Evolutionary conservation across 2,888 invertebrate species (phyloP).

Genomic region (Drosophila limbata): DNA sequence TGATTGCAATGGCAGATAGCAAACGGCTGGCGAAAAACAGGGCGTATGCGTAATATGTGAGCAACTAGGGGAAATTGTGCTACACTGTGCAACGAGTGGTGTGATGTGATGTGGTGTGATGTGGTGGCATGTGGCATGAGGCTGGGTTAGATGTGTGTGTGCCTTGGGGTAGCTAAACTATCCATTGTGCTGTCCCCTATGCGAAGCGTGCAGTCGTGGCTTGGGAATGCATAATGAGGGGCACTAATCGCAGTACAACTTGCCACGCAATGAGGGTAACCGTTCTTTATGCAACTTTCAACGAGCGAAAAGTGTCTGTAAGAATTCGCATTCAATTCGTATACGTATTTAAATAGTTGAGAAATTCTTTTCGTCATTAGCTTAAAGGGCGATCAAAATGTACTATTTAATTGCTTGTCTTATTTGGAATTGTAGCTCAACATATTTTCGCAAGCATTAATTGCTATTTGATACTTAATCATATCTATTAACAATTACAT

Average conservation of each 20-base stretch:
- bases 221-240: conserved; percentile 58
- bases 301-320: conserved; percentile 14
- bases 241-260: conserved; percentile 50
- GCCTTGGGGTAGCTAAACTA: conserved; percentile 28
- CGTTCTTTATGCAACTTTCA: conserved; percentile 39
- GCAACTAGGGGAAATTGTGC: conserved; percentile 24
- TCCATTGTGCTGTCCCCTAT: conserved; percentile 44
- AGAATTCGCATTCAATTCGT: conserved; percentile 32
- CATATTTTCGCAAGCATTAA: conserved; percentile 16
- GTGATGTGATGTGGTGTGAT: not conserved
- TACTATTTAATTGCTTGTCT: not conserved
- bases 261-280: conserved; percentile 53
- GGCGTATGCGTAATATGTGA: conserved; percentile 58
- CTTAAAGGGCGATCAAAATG: conserved; percentile 2
- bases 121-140: conserved; percentile 3
- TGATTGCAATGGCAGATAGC: conserved; percentile 60
- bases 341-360: conserved; percentile 8
- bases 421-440: not conserved
- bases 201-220: conserved; percentile 11
- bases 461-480: conserved; percentile 26
- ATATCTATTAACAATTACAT: conserved; percentile 15
- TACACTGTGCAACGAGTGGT: not conserved
- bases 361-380: conserved; percentile 28
- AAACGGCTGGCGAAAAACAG: conserved; percentile 20
- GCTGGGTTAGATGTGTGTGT: conserved; percentile 17